Conservation (phyloP, 2,888 invertebrate genomes). For the Zhuqinia jingwanae region DNA sequence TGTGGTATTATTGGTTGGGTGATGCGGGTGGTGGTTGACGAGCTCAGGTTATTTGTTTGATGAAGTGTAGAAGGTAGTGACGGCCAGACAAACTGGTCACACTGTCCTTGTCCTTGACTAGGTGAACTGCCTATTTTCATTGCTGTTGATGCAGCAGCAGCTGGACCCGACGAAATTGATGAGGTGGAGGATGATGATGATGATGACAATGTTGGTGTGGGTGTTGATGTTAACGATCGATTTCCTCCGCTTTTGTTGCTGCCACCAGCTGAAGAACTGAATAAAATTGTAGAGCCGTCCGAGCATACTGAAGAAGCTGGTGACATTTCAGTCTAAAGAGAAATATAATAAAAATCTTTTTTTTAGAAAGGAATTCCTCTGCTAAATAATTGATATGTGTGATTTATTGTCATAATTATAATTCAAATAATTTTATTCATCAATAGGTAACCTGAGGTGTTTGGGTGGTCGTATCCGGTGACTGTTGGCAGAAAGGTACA, state of each 20-base stretch:
- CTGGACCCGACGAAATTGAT: slow-evolving; percentile 37
- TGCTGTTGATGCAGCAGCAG: slow-evolving; percentile 42
- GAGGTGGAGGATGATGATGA: slow-evolving; percentile 57
- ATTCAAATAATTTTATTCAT: slow-evolving; percentile 28
- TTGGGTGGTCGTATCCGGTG: slow-evolving; percentile 79
- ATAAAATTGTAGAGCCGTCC: slow-evolving; percentile 69
- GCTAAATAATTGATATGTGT: slow-evolving; percentile 16
- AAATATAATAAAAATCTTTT: slow-evolving; percentile 24
- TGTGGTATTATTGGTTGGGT: background rate
- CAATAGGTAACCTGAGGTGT: slow-evolving; percentile 77
- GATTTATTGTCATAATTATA: slow-evolving; percentile 20
- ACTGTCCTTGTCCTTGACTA: slow-evolving; percentile 72
- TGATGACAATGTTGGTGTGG: slow-evolving; percentile 72
- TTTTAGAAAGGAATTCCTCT: too few species aligned
- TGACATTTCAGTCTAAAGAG: slow-evolving; percentile 78
- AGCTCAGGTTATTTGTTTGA: slow-evolving; percentile 26
- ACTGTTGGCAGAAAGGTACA: slow-evolving; percentile 79
- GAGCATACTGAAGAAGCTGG: slow-evolving; percentile 79
- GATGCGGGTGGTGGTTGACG: slow-evolving; percentile 13
- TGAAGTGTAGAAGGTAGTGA: slow-evolving; percentile 58
- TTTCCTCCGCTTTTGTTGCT: slow-evolving; percentile 70
- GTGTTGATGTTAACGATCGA: slow-evolving; percentile 72
- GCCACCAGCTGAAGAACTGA: slow-evolving; percentile 64
- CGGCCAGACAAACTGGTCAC: slow-evolving; percentile 74
- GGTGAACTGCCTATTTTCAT: slow-evolving; percentile 72